Base-by-base conservation (phyloP, 2,888 invertebrate species). In the Sesia apiformis region DNA sequence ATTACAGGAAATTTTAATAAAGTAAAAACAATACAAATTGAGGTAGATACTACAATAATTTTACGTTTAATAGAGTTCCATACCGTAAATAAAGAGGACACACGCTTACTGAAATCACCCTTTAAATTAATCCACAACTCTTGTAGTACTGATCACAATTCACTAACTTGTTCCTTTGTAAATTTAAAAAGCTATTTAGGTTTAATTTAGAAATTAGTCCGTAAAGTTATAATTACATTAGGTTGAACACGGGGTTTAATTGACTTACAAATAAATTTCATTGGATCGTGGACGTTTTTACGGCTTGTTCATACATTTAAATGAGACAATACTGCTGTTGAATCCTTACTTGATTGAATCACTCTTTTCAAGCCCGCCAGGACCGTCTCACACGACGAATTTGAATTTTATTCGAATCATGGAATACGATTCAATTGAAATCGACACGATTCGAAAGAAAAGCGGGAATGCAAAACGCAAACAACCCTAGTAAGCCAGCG, bases 331-430 rank as follows among this genome's bases (percentile, higher is more conserved):
- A 70, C 74, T 72, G 73, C 72, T 67, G 70, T 69, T 61, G 72
- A 74, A 79, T 78, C 77, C 77, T 68, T 69, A 70, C 73, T 78
- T 81, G 83, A 83, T 83, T 81, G 79, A 79, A 82, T 81, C 73
- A 73, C 72, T 66, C 67, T 71, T 70, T 72, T 70, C 72, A 76
- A 71, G 68, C 68, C 59, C 60, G 70, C 68, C 60, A 65, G 65
- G 65, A 66, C 60, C 64, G 66, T 62, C 65, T 68, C 66, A 67
- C 66, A 69, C 69, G 58, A 61, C 66, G 63, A 76, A 83, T 81
- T 84, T 78, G 78, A 84, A 81, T 84, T 80, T 80, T 82, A 81
- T 82, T 77, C 68, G 74, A 74, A 78, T 78, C 71, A 69, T 72
- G 68, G 58, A 66, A 68, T 63, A 69, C 70, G 69, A 78, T 78